These are phyloP conservation scores for Luperina testacea DNA, from an alignment of 2,888 invertebrate genomes.

Conservation along the genomic window DNA sequence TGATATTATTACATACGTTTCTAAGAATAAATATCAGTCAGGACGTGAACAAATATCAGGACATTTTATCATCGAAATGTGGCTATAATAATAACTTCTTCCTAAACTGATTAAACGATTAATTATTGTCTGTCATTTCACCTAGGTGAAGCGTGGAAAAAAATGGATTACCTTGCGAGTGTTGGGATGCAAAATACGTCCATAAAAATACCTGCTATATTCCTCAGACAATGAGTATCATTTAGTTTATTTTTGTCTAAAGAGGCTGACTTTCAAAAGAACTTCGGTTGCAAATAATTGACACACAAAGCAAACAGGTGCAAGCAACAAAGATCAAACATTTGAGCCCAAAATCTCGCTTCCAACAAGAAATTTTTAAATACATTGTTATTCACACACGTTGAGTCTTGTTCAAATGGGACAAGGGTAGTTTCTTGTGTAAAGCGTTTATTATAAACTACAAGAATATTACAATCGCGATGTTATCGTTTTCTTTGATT, in stretches of 20 bases:
- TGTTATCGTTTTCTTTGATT: conserved; percentile 41
- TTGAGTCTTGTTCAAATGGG: background rate
- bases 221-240: background rate
- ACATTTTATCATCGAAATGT: background rate
- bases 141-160: background rate
- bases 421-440: conserved; percentile 13
- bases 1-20: conserved; percentile 14
- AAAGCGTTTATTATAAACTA: conserved; percentile 15
- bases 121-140: background rate
- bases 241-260: background rate
- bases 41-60: background rate
- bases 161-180: background rate
- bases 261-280: background rate
- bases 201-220: background rate
- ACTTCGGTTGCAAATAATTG: background rate
- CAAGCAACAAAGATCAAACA: background rate
- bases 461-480: conserved; percentile 5
- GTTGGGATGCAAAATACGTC: background rate
- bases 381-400: conserved; percentile 8
- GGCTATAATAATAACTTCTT: background rate
- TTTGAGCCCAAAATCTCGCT: background rate
- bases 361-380: background rate
- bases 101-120: background rate
- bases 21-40: conserved; percentile 20
- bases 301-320: conserved; percentile 10